These are phyloP conservation scores for Oxytorus armatus DNA, from an alignment of 2,888 invertebrate genomes.

Conservation along the genomic window DNA sequence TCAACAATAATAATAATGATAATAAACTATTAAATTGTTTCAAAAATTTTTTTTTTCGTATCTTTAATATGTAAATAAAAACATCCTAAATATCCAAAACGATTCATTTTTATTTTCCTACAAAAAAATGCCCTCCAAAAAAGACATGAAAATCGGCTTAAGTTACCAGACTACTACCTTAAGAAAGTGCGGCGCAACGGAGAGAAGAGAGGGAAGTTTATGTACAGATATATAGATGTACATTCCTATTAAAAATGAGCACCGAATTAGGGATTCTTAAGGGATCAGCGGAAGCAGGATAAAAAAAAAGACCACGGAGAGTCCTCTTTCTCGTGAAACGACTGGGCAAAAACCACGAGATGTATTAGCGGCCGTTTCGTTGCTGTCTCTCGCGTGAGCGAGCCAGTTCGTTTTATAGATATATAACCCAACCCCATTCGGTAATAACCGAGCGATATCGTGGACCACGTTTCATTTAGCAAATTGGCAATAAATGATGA, in stretches of 20 bases:
- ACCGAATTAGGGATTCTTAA: constrained; percentile 57
- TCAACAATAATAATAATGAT: too few species aligned
- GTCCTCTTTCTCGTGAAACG: constrained; percentile 10
- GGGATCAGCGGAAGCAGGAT: constrained; percentile 36
- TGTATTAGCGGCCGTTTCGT: constrained; percentile 15
- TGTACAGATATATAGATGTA: constrained; percentile 13
- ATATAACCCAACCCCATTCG: constrained; percentile 53
- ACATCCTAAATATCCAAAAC: too few species aligned
- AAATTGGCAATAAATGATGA: constrained; percentile 84
- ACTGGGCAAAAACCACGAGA: constrained; percentile 9
- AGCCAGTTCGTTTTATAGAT: constrained; percentile 8
- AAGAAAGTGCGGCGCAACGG: neutral
- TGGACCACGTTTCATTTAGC: constrained; percentile 83
- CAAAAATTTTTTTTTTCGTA: too few species aligned
- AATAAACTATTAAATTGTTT: too few species aligned
- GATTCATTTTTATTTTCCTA: too few species aligned
- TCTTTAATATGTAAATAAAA: too few species aligned
- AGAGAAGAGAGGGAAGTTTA: neutral
- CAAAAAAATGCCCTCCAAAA: too few species aligned
- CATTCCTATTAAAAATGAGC: constrained; percentile 59
- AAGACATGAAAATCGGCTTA: too few species aligned
- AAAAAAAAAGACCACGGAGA: constrained; percentile 32
- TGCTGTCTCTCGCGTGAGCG: constrained; percentile 8
- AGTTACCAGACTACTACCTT: too few species aligned
- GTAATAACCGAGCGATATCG: constrained; percentile 80